A percentile compares a stretch with the other conserved stretches of the same genome.
These are phyloP conservation scores for Bicyclus anynana DNA, from an alignment of 1,140 invertebrate genomes.

Conservation along the genomic window DNA sequence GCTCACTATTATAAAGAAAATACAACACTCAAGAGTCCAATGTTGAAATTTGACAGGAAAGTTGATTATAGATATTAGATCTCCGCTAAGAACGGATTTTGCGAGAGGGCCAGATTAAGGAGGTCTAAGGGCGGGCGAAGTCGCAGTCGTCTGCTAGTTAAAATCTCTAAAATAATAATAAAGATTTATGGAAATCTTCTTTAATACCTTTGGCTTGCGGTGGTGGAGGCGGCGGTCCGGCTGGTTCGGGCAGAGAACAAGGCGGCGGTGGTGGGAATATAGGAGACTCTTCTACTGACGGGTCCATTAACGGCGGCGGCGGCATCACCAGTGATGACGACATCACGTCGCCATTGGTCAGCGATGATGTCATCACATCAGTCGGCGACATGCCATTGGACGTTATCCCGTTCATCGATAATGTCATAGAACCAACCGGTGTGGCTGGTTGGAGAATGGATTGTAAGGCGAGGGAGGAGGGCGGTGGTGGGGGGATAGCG, in stretches of 20 bases:
- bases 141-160: too few relatives aligned
- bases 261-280: constrained; percentile 59
- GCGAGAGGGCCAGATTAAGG: too few relatives aligned
- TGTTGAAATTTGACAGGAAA: too few relatives aligned
- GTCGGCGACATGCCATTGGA: constrained; percentile 40
- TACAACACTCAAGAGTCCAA: too few relatives aligned
- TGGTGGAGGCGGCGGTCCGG: constrained; percentile 80
- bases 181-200: too few relatives aligned
- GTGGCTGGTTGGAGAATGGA: constrained; percentile 50
- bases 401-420: constrained; percentile 36
- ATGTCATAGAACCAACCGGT: constrained; percentile 30
- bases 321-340: constrained; percentile 58
- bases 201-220: constrained; percentile 51
- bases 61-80: too few relatives aligned
- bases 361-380: constrained; percentile 17
- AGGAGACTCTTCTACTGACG: constrained; percentile 38
- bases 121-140: too few relatives aligned
- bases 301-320: constrained; percentile 43
- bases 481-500: constrained; percentile 57
- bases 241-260: constrained; percentile 84
- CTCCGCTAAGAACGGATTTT: too few relatives aligned
- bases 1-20: too few relatives aligned
- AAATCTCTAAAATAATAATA: too few relatives aligned
- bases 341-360: constrained; percentile 51
- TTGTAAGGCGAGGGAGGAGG: constrained; percentile 48